Percentiles rank a stretch among this genome's conserved stretches.
These are phyloP conservation scores for Sturmia bella DNA, from an alignment of 2,888 invertebrate species.

Conservation along the genomic window DNA sequence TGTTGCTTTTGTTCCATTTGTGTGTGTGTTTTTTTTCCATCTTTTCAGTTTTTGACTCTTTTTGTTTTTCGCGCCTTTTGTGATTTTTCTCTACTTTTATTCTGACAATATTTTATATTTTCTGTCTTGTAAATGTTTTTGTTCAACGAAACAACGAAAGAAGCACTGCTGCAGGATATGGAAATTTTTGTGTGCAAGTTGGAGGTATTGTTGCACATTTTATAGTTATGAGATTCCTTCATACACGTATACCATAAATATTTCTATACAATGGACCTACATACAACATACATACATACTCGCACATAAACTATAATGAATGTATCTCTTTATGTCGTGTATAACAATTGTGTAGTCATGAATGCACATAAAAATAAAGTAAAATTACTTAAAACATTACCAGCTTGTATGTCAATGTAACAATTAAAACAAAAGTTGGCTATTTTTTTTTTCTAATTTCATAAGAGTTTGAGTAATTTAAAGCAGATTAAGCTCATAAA, in stretches of 20 bases:
- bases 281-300: too few species aligned
- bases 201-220: conserved; percentile 65
- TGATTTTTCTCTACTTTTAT: conserved; percentile 28
- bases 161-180: conserved; percentile 50
- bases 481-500: too few species aligned
- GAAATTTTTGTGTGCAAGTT: conserved; percentile 49
- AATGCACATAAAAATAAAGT: background rate
- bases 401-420: conserved; percentile 28
- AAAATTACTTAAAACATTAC: background rate
- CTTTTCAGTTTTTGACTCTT: background rate
- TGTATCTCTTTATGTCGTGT: too few species aligned
- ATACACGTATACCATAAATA: background rate
- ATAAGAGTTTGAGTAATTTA: too few species aligned
- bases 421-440: background rate
- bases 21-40: too few species aligned
- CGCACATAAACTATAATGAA: too few species aligned
- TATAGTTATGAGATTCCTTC: conserved; percentile 44
- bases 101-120: conserved; percentile 33
- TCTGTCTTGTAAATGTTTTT: conserved; percentile 23
- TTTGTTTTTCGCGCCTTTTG: conserved; percentile 37
- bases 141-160: conserved; percentile 7
- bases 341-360: background rate
- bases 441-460: too few species aligned
- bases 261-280: background rate
- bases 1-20: too few species aligned